These are phyloP conservation scores for Poeciliopsis prolifica DNA, from an alignment of 2,113 vertebrate species.

Conservation along the genomic window DNA sequence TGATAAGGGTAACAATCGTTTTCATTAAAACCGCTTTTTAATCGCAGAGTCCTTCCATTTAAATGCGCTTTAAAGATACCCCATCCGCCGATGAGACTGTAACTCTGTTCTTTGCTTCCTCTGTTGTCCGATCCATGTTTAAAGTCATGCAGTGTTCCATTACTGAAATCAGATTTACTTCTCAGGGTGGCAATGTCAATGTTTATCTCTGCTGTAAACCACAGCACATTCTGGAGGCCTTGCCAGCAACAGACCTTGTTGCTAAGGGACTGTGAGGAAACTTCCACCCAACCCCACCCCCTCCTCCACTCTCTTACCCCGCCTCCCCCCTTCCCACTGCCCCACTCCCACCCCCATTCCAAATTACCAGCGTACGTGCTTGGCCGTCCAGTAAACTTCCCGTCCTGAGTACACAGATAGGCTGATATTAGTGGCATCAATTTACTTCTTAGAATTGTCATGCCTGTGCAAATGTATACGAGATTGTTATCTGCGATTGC, in stretches of 20 bases:
- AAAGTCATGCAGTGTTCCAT: conserved; percentile 50
- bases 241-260: conserved; percentile 65
- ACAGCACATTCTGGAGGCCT: conserved; percentile 69
- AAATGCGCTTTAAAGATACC: not conserved
- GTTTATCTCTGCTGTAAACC: conserved; percentile 80
- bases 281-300: conserved; percentile 33
- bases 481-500: conserved; percentile 65
- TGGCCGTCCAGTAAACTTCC: conserved; percentile 79
- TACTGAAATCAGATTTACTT: conserved; percentile 61
- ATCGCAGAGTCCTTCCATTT: not conserved
- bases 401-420: conserved; percentile 73
- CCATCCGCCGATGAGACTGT: conserved; percentile 27
- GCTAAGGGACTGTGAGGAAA: conserved; percentile 71
- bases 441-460: conserved; percentile 71
- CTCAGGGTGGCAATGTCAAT: conserved; percentile 70
- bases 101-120: conserved; percentile 38
- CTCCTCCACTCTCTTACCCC: conserved; percentile 1
- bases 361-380: conserved; percentile 70
- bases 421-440: conserved; percentile 75
- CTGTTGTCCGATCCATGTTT: conserved; percentile 46
- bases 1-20: not conserved
- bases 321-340: not conserved
- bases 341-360: conserved; percentile 22
- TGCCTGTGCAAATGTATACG: conserved; percentile 63
- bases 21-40: conserved; percentile 4